These are phyloP conservation scores for Thamnophis elegans DNA, from an alignment of 2,797 vertebrate genomes.

Conservation along the genomic window DNA sequence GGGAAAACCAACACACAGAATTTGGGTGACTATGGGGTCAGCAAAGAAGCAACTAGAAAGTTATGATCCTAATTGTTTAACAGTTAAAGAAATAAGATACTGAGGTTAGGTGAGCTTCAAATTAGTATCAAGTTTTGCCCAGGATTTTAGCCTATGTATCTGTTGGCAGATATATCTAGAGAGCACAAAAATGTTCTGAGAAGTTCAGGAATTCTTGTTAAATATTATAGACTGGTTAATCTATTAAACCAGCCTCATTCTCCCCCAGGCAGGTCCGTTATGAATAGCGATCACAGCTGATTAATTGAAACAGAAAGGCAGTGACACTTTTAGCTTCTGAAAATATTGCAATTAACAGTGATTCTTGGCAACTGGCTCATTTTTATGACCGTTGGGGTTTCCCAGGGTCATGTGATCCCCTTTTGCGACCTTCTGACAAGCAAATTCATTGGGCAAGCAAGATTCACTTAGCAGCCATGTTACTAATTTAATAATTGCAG, in stretches of 20 bases:
- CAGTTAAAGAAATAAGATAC: background rate
- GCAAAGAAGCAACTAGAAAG: background rate
- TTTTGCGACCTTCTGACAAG: background rate
- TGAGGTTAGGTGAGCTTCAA: background rate
- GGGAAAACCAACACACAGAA: background rate
- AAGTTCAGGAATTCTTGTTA: slow-evolving; percentile 46
- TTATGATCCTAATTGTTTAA: background rate
- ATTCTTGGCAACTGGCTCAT: background rate
- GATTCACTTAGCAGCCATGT: background rate
- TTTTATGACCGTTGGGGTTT: background rate
- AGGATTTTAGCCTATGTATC: background rate
- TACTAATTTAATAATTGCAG: background rate
- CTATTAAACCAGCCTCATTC: slow-evolving; percentile 27
- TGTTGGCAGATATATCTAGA: background rate
- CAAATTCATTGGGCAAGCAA: background rate
- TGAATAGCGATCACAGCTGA: background rate
- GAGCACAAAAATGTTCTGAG: background rate
- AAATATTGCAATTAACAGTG: background rate
- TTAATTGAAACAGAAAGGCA: background rate
- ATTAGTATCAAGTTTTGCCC: background rate
- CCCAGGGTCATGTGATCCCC: background rate
- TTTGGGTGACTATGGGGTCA: background rate
- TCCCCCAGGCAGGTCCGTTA: slow-evolving; percentile 24
- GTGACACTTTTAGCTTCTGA: background rate
- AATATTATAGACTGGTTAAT: slow-evolving; percentile 63